Evolutionary conservation across 2,888 invertebrate species (phyloP).

Genomic region (Oegoconia quadripuncta): DNA sequence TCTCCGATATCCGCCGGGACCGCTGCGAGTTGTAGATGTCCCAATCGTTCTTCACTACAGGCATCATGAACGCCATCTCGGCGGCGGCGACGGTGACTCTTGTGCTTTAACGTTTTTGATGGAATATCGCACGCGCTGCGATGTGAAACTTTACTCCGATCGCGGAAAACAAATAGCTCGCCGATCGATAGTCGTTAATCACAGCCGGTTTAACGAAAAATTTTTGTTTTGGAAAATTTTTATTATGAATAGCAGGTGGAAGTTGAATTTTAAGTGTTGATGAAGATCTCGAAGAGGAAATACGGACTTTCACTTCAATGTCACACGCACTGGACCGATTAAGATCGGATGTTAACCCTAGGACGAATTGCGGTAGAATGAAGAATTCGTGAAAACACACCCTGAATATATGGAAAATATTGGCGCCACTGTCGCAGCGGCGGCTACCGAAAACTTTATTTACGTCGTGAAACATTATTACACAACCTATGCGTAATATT

Average conservation of each 20-base stretch:
- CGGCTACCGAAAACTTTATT: constrained; percentile 28
- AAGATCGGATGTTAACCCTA: constrained; percentile 67
- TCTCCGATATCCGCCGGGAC: constrained; percentile 87
- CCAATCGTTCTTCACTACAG: constrained; percentile 95
- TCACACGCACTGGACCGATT: constrained; percentile 54
- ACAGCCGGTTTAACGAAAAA: constrained; percentile 25
- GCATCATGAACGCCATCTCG: constrained; percentile 97
- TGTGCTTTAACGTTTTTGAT: constrained; percentile 67
- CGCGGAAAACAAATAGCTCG: constrained; percentile 42
- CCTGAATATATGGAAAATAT: constrained; percentile 75
- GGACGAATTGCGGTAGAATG: constrained; percentile 73
- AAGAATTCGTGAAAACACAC: constrained; percentile 75
- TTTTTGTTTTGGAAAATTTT: constrained; percentile 25
- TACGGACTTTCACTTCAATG: constrained; percentile 69
- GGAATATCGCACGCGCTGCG: constrained; percentile 39
- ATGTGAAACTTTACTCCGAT: constrained; percentile 33
- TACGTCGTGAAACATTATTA: too few species aligned
- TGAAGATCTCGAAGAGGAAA: constrained; percentile 29
- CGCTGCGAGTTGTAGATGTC: constrained; percentile 93
- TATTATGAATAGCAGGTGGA: constrained; percentile 28
- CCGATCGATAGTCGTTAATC: constrained; percentile 41
- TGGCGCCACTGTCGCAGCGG: constrained; percentile 66
- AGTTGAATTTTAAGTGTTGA: constrained; percentile 32
- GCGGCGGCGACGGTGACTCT: constrained; percentile 60
- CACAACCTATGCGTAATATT: too few species aligned